phyloP scores from a whole-genome alignment of 2,113 vertebrate species.

The Cricetomys ansorgei region DNA sequence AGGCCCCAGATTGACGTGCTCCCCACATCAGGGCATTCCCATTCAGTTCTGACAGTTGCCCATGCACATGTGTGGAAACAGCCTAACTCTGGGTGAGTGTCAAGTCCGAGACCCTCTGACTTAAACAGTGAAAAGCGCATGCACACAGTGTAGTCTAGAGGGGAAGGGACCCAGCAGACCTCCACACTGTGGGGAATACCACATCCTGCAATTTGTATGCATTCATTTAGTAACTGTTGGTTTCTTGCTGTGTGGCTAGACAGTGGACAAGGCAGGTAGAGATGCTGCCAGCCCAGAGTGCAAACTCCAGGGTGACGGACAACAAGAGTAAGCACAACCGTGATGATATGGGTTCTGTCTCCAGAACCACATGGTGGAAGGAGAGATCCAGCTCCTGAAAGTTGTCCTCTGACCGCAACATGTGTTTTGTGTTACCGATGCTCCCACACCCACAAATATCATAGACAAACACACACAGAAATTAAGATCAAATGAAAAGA shows the following conservation, averaged over 20 bases:
- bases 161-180: background rate
- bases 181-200: background rate
- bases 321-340: background rate
- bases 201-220: background rate
- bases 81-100: background rate
- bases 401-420: background rate
- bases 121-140: background rate
- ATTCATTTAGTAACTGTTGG: background rate
- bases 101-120: background rate
- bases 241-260: background rate
- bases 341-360: no score
- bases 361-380: background rate
- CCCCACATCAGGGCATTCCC: background rate
- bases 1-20: background rate
- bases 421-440: background rate
- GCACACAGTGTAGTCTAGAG: background rate
- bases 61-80: background rate
- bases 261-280: background rate
- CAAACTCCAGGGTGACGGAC: background rate
- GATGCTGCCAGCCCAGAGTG: background rate
- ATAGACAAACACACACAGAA: no score
- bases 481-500: background rate
- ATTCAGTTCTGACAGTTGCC: background rate
- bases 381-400: background rate
- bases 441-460: background rate